Evolutionary conservation across 1,140 invertebrate species (phyloP).

Genomic region (Camponotus floridanus): DNA sequence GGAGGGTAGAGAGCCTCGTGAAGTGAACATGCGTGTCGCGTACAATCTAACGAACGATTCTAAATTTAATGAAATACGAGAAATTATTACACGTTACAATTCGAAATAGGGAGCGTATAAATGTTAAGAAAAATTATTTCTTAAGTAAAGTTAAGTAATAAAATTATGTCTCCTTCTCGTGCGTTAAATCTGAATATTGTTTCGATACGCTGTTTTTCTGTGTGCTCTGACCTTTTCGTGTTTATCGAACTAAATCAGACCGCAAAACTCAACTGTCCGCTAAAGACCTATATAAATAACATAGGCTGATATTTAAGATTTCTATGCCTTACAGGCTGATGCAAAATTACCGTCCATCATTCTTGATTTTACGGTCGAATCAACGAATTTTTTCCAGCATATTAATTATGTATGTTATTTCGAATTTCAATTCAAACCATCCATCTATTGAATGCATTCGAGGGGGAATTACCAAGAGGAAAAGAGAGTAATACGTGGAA

Average conservation of each 20-base stretch:
- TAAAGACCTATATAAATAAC: conserved; percentile 17
- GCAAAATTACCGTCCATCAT: not conserved
- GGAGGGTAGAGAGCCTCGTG: not conserved
- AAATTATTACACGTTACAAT: not conserved
- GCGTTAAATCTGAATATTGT: not conserved
- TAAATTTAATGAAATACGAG: not conserved
- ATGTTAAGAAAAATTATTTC: not conserved
- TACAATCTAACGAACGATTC: not conserved
- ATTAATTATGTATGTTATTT: not conserved
- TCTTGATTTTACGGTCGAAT: not conserved
- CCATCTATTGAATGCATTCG: not conserved
- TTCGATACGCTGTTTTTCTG: not conserved
- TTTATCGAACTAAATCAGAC: conserved; percentile 8
- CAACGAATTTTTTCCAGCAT: too few species aligned
- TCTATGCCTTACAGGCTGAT: not conserved
- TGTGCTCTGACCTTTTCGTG: not conserved
- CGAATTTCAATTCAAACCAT: not conserved
- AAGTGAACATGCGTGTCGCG: not conserved
- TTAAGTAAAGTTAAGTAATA: not conserved
- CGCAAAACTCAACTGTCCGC: not conserved
- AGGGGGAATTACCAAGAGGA: not conserved
- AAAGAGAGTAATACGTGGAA: not conserved
- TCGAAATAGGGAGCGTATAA: not conserved
- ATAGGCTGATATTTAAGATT: not conserved
- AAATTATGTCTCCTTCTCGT: not conserved